Evolutionary conservation across 1,140 invertebrate species (phyloP).

Genomic region (Danaus plexippus): DNA sequence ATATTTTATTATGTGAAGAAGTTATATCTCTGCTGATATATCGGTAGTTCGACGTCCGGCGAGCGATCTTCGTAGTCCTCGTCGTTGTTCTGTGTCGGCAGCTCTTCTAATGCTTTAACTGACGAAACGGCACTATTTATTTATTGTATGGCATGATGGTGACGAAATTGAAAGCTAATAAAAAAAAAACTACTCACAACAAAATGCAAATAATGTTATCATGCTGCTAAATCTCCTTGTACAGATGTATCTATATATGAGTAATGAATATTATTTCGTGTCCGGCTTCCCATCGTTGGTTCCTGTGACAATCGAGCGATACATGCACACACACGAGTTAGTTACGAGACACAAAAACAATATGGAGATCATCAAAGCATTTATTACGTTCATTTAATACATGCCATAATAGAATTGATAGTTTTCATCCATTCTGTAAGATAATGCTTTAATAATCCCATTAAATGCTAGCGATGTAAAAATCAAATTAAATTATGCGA

Average conservation of each 20-base stretch:
- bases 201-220: conserved; percentile 65
- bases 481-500: not conserved
- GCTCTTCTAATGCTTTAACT: conserved; percentile 83
- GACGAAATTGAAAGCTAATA: conserved; percentile 28
- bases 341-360: conserved; percentile 29
- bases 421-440: too few relatives aligned
- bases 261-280: conserved; percentile 6
- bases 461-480: too few relatives aligned
- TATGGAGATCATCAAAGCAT: conserved; percentile 26
- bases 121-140: conserved; percentile 17
- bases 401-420: not conserved
- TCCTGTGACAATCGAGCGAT: conserved; percentile 29
- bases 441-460: too few relatives aligned
- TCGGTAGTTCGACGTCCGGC: conserved; percentile 78
- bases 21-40: conserved; percentile 89
- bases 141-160: conserved; percentile 23
- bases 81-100: conserved; percentile 70
- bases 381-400: not conserved
- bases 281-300: conserved; percentile 18
- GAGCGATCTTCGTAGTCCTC: conserved; percentile 76
- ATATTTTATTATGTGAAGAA: conserved; percentile 77
- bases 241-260: conserved; percentile 3
- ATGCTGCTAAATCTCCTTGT: conserved; percentile 45
- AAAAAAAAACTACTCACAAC: conserved; percentile 62
- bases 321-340: conserved; percentile 64